Evolutionary conservation across 2,797 vertebrate species (phyloP), one percentile per base, ranked within the genome.

Genomic region (Hippopotamyrus pictus): DNA sequence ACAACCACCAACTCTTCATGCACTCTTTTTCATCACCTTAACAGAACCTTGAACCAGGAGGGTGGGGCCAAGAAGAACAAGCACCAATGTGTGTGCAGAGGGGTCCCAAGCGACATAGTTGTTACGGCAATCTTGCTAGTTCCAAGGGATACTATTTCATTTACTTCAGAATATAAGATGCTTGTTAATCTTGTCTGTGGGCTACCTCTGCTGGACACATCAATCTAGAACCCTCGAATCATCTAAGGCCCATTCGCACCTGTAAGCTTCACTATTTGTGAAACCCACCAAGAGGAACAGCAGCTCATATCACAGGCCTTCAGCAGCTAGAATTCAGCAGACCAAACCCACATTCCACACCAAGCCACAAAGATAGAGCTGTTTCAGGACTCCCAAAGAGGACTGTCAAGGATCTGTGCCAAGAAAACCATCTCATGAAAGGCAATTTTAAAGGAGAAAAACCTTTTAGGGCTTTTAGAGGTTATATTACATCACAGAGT

Each of bases 291-390:
- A 84, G 92, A 90, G 94, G 93, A 93, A 93, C 90, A 94, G 92
- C 88, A 54, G 88, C 92, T 89, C 91, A 92, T n/a, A 91, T 91
- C 88, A 44, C 83, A 25, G 62, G 19, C 92, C 86, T 87, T 91
- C 88, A 41, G 79, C 88, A 84, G 84, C 44, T n/a, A 83, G 79
- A 89, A 69, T 90, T 93, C 91, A 89, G 90, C 92, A 82, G 92
- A 90, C 91, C 91, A 69, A 90, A 90, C 88, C 41, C 89, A 93
- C 93, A 95, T 95, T 95, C 93, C 94, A 90, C 93, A 93, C 90
- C 25, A 46, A 73, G 90, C 90, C 93, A 92, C 92, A 94, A 94
- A 93, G 93, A 94, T 91, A 93, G 91, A 91, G 88, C 87, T 3
- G 88, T 85, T 85, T 41, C 12, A 50, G 50, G 25, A 29, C 33